These are phyloP conservation scores for Ophion slaviceki DNA, from an alignment of 2,888 invertebrate genomes.

Conservation along the genomic window DNA sequence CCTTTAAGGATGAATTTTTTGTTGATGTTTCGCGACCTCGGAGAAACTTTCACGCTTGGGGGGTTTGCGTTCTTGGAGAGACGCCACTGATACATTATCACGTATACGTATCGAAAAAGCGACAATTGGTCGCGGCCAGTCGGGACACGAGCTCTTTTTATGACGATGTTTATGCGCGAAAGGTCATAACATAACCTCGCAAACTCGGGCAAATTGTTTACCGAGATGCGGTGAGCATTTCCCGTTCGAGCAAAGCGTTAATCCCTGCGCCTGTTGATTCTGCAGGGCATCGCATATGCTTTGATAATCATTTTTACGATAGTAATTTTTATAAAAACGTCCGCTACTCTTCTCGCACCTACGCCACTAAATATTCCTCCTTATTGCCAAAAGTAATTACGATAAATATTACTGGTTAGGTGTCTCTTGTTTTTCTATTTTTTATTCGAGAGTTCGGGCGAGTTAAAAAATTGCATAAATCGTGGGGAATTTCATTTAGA, in stretches of 20 bases:
- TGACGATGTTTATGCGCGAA: background rate
- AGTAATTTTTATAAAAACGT: background rate
- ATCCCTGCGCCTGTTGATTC: background rate
- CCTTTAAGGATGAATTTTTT: background rate
- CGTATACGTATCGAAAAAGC: slow-evolving; percentile 41
- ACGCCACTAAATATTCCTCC: background rate
- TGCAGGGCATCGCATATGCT: background rate
- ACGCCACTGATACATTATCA: slow-evolving; percentile 44
- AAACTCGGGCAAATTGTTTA: background rate
- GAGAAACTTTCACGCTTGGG: background rate
- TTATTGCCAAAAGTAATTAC: background rate
- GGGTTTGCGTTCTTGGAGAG: slow-evolving; percentile 11
- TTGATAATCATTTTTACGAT: background rate
- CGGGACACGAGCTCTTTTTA: background rate
- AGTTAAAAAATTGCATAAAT: background rate
- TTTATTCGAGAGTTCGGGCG: background rate
- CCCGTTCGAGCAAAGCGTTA: background rate
- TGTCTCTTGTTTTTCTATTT: background rate
- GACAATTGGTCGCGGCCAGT: slow-evolving; percentile 54
- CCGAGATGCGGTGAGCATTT: background rate
- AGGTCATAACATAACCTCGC: slow-evolving; percentile 1
- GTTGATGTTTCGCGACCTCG: background rate
- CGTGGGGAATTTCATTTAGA: background rate
- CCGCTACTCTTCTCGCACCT: background rate
- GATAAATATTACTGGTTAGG: background rate